Percentiles rank a stretch among this genome's conserved stretches.
Conservation (phyloP, 2,888 invertebrate species). For the Thecophora atra region DNA sequence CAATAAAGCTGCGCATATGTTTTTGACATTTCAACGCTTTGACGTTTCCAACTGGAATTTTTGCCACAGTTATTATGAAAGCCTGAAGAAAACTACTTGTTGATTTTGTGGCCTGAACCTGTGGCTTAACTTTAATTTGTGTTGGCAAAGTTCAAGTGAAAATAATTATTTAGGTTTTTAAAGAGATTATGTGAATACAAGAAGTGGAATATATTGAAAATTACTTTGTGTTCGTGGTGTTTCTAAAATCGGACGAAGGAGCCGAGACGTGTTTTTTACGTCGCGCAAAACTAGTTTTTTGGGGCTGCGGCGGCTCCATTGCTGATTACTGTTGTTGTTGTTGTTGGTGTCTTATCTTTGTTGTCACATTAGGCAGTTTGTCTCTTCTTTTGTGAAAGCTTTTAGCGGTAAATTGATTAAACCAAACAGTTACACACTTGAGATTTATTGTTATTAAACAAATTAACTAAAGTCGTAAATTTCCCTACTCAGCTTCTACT, state of each 20-base stretch:
- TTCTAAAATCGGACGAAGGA: background rate
- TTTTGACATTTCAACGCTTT: constrained; percentile 49
- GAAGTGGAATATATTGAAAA: background rate
- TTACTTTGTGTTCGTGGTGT: constrained; percentile 13
- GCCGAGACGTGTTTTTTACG: constrained; percentile 11
- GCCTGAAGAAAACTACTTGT: constrained; percentile 37
- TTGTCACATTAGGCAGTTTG: constrained; percentile 8
- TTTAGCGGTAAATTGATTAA: background rate
- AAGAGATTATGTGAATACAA: background rate
- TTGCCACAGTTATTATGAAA: constrained; percentile 3
- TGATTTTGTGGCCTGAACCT: constrained; percentile 32
- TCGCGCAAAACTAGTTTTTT: constrained; percentile 2
- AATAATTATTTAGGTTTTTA: background rate
- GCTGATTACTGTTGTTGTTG: constrained; percentile 27
- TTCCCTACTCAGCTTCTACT: background rate
- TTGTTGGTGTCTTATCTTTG: constrained; percentile 22
- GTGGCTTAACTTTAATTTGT: background rate
- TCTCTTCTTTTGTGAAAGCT: background rate
- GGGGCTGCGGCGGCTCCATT: constrained; percentile 4
- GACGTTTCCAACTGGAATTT: constrained; percentile 33
- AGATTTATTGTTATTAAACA: constrained; percentile 1
- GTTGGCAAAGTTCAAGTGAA: constrained; percentile 4
- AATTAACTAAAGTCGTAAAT: no score
- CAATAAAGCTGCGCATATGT: constrained; percentile 49
- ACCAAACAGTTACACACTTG: background rate